Base-by-base conservation (phyloP, 2,888 invertebrate species). In the Mesopsocus fuscifrons region DNA sequence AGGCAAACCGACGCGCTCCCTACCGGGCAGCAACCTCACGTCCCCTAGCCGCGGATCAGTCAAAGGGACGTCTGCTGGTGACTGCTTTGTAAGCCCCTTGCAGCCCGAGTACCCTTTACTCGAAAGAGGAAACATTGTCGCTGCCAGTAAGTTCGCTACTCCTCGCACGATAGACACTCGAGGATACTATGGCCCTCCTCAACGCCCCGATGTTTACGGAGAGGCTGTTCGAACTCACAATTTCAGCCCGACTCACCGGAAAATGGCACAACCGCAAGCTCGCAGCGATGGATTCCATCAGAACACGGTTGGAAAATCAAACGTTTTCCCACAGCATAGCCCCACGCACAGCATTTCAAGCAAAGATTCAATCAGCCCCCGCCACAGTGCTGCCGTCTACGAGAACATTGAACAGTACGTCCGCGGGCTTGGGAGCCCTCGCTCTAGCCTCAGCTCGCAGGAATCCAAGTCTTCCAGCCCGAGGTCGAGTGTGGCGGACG, bases 321-420 rank as follows among this genome's bases (percentile, higher is more conserved):
- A 6, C 26, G 6, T 9, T 11, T 26, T 9, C 26, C 26, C 6
- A 6, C 26, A 26, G 8, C 52, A 52, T 46, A 73, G 72, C 52
- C 73, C 72, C 21, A 70, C 73, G 32, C 67, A 71, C 50, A 72
- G 73, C 45, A 59, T 69, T 43, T 63, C 71, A 51, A 72, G 72
- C n/a, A 68, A 71, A 51, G 66, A 71, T 53, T 72, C 72, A 30
- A 58, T 57, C 44, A 62, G 62, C 49, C 62, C 62, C 13, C 52
- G 60, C 44, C 52, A 57, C 5, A 61, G 59, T 47, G 50, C 60
- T 34, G 52, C 49, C 34, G 52, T 49, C 13, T 85, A 85, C 57
- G 85, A 85, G 59, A 85, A 85, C 59, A 69, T 85, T 43, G 83
- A 83, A 50, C 83, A 81, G 57, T 83, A 81, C 63, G 68, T 71